Evolutionary conservation across 2,888 invertebrate species (phyloP), one percentile per base, ranked within the genome.

Genomic region (Epinotia brunnichana): DNA sequence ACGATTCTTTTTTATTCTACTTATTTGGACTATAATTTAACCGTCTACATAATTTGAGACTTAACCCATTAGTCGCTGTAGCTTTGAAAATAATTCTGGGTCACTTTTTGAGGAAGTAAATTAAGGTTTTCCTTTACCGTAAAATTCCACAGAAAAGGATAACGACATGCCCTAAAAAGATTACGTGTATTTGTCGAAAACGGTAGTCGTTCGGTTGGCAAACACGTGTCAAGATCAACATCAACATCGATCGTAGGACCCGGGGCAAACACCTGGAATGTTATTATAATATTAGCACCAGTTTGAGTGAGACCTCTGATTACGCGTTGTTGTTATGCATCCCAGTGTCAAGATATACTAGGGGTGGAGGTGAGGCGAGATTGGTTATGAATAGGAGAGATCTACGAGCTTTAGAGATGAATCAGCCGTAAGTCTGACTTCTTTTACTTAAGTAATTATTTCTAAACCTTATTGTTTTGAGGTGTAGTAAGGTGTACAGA

Each of bases 181-280:
- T 63, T 63, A 63, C 53, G 63, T 59, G 68, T 77, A 59, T 75
- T 75, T 76, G 60, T 62, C 59, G 64, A 69, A 74, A 74, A 75
- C 77, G 78, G 80, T 75, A 74, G 78, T 74, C 76, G 74, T 76
- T n/a, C 77, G 70, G 77, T 76, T 77, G 61, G 62, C 44, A 70
- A 78, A 79, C 78, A 72, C 64, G 70, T 70, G 68, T 67, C 69
- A 75, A 75, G 68, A 75, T 76, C 74, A 77, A 71, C 67, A 61
- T 48, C 54, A 19, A 63, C 19, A 29, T n/a, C n/a, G n/a, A n/a
- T n/a, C 56, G 63, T 76, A 70, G 69, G 74, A 59, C 70, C 67
- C 61, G 71, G 77, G 74, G 72, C 74, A 78, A 80, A 77, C 75
- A 76, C 69, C 59, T 73, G 70, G 61, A 48, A n/a, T 48, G n/a